Evolutionary conservation across 2,113 vertebrate species (phyloP), one percentile per base, ranked within the genome.

Genomic region (Laterallus jamaicensis): DNA sequence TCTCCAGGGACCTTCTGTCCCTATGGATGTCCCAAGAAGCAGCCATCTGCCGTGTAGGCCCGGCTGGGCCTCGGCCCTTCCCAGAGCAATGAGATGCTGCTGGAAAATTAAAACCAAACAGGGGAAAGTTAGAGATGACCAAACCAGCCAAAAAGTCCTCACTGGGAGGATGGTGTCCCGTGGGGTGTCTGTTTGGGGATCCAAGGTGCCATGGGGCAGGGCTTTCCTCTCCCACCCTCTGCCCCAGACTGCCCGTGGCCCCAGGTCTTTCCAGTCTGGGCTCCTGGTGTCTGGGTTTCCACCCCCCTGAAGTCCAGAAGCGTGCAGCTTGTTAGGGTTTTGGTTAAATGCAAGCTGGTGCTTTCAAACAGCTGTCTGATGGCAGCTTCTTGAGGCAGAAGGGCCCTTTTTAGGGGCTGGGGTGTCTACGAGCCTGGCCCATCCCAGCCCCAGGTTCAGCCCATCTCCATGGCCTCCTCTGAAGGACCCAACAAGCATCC

Each of bases 161-260:
- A 15, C n/a, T 22, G n/a, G 6, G 9, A 26, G 74, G 78, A 32
- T 0, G 5, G 63, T 17, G 37, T 28, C 4, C 0, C 3, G 3
- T 0, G 40, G 26, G 71, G 56, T 29, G 21, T 12, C 42, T 60
- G 4, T 0, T 3, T 3, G 1, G 10, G 28, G 35, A 6, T 22
- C 40, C 0, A 0, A 42, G 42, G 32, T 8, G 2, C 32, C 0
- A 0, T 0, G 2, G 64, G 35, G 44, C 63, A 4, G 52, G 19
- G 39, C 66, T 50, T 11, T 18, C 71, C 37, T 35, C 56, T 40
- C 24, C 67, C 28, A 25, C 82, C 44, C 44, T 47, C 44, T 50
- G 62, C 52, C 47, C 31, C 37, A 58, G 42, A 6, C 14, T 5
- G 35, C 26, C 70, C 78, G 2, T 2, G 9, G 31, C 42, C 16